These are phyloP conservation scores for Malthinus seriepunctatus DNA, from an alignment of 2,888 invertebrate species.

Conservation along the genomic window DNA sequence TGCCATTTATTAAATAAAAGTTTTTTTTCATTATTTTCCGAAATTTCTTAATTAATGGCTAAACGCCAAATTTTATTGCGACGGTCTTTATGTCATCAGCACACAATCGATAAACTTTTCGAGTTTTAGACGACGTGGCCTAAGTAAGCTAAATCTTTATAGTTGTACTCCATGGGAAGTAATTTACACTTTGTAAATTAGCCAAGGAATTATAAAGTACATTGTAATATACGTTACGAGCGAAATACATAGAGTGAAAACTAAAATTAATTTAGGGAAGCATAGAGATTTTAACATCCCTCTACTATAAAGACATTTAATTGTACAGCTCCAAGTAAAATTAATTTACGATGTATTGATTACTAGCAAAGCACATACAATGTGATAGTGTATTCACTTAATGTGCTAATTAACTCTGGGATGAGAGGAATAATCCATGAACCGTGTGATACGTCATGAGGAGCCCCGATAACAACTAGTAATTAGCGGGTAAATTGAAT, in stretches of 20 bases:
- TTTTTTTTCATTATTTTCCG: constrained; percentile 1
- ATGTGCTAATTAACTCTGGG: constrained; percentile 29
- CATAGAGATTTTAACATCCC: neutral
- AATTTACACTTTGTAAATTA: neutral
- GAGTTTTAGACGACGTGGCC: neutral
- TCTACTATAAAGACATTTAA: constrained; percentile 10
- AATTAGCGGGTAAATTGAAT: constrained; percentile 29
- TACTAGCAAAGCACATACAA: constrained; percentile 19
- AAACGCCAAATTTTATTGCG: neutral
- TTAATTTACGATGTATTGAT: constrained; percentile 22
- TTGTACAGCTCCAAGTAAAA: constrained; percentile 13
- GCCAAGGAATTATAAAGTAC: no score
- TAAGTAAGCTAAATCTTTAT: neutral
- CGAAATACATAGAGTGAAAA: neutral
- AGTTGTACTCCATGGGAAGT: neutral
- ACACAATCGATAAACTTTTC: constrained; percentile 1
- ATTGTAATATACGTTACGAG: no score
- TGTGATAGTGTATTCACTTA: constrained; percentile 31
- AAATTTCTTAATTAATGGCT: constrained; percentile 1
- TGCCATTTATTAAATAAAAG: neutral
- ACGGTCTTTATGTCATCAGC: neutral
- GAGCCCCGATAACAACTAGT: constrained; percentile 29
- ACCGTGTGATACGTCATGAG: constrained; percentile 29
- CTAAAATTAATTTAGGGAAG: neutral
- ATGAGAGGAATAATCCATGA: constrained; percentile 28